Evolutionary conservation across 1,140 invertebrate genomes (phyloP).

Genomic region (Aphidius gifuensis): DNA sequence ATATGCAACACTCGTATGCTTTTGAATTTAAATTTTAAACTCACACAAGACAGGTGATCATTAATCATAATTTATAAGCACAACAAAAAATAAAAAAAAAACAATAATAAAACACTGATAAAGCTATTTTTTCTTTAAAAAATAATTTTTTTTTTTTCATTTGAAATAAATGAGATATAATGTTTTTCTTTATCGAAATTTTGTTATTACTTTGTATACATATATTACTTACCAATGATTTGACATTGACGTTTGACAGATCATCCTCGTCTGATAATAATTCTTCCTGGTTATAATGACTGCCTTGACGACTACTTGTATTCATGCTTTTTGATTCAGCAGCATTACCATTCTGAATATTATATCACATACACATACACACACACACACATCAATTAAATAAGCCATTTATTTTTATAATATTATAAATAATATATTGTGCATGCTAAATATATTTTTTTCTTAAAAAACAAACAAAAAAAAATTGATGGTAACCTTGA

Average conservation of each 20-base stretch:
- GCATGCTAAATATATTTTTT: constrained; percentile 5
- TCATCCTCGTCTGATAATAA: constrained; percentile 50
- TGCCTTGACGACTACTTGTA: constrained; percentile 37
- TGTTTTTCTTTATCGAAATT: background rate
- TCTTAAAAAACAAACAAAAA: too few species aligned
- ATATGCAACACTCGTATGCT: too few species aligned
- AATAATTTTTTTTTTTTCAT: background rate
- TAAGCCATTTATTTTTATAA: background rate
- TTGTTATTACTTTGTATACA: too few species aligned
- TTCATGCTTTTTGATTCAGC: constrained; percentile 47
- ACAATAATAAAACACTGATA: background rate
- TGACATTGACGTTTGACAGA: constrained; percentile 61
- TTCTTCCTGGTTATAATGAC: constrained; percentile 44
- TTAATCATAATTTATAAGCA: too few species aligned
- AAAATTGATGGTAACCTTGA: too few species aligned
- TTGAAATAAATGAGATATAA: too few species aligned
- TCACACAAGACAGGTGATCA: too few species aligned
- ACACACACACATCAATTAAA: too few species aligned
- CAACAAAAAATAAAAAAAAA: too few species aligned
- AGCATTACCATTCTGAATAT: constrained; percentile 27
- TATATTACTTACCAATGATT: constrained; percentile 50
- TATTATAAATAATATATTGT: constrained; percentile 4
- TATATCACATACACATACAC: background rate
- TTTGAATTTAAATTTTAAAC: too few species aligned
- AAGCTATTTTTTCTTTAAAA: background rate